Conservation (phyloP, 2,888 invertebrate genomes). For the Calephelis perditalis region DNA sequence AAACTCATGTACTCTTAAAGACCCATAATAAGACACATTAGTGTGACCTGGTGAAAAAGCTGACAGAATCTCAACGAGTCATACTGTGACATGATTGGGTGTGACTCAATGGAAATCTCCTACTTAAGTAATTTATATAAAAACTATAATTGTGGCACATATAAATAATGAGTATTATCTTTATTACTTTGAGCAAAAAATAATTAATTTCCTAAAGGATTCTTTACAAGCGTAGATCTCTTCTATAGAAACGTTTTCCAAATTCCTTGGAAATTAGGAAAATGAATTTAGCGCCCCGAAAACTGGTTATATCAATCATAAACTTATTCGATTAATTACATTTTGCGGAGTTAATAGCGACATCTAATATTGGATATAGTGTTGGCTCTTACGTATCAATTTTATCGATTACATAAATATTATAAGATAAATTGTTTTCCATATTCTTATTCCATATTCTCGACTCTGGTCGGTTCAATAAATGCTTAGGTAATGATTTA, state of each 20-base stretch:
- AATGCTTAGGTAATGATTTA: too few relatives aligned
- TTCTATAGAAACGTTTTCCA: conserved; percentile 13
- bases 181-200: conserved; percentile 41
- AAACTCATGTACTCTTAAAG: too few relatives aligned
- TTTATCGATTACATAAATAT: conserved; percentile 22
- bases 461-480: too few relatives aligned
- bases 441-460: too few relatives aligned
- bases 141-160: too few relatives aligned
- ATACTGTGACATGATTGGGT: too few relatives aligned
- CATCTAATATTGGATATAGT: conserved; percentile 69
- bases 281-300: conserved; percentile 76
- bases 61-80: too few relatives aligned
- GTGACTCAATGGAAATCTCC: too few relatives aligned
- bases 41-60: too few relatives aligned
- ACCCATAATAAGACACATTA: too few relatives aligned
- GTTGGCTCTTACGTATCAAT: conserved; percentile 36
- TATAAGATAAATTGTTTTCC: not conserved
- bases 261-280: conserved; percentile 65
- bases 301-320: conserved; percentile 79
- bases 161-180: too few relatives aligned
- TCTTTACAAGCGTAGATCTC: conserved; percentile 58
- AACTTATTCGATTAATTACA: conserved; percentile 79
- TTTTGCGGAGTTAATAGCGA: conserved; percentile 79
- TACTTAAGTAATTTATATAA: too few relatives aligned
- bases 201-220: conserved; percentile 72